phyloP scores from a whole-genome alignment of 2,888 invertebrate genomes.

The Steromphala cineraria region DNA sequence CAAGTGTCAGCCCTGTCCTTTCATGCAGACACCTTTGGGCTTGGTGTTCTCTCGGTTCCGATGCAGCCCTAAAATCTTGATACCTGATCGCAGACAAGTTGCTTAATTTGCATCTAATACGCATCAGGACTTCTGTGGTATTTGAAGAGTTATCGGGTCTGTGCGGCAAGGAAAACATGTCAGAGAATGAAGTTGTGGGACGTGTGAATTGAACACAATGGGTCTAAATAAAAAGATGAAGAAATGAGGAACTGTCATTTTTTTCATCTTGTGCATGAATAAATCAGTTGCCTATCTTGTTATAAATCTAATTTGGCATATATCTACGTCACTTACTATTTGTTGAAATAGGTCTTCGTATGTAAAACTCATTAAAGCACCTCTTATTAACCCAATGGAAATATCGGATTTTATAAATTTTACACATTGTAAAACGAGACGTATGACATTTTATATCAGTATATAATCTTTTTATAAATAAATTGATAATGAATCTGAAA shows the following conservation, averaged over 20 bases:
- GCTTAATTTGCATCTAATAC: slow-evolving; percentile 10
- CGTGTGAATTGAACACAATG: background rate
- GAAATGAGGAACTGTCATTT: too few relatives aligned
- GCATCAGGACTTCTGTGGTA: background rate
- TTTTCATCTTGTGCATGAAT: too few relatives aligned
- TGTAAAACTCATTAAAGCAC: too few relatives aligned
- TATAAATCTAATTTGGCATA: too few relatives aligned
- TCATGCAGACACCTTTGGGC: background rate
- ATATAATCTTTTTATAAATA: background rate
- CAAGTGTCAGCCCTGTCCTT: background rate
- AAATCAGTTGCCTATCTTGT: too few relatives aligned
- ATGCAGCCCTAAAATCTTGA: background rate
- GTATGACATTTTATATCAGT: too few relatives aligned
- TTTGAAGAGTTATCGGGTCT: background rate
- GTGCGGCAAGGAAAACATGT: background rate
- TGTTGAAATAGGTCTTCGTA: too few relatives aligned
- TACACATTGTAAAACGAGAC: too few relatives aligned
- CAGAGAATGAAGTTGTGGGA: background rate
- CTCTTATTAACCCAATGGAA: too few relatives aligned
- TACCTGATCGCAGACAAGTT: background rate
- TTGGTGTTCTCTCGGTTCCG: background rate
- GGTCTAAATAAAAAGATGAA: background rate
- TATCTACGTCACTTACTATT: too few relatives aligned
- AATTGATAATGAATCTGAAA: background rate
- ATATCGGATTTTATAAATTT: too few relatives aligned